Evolutionary conservation across 2,797 vertebrate genomes (phyloP), one percentile per base, ranked within the genome.

Genomic region (Phrynocephalus guinanensis): DNA sequence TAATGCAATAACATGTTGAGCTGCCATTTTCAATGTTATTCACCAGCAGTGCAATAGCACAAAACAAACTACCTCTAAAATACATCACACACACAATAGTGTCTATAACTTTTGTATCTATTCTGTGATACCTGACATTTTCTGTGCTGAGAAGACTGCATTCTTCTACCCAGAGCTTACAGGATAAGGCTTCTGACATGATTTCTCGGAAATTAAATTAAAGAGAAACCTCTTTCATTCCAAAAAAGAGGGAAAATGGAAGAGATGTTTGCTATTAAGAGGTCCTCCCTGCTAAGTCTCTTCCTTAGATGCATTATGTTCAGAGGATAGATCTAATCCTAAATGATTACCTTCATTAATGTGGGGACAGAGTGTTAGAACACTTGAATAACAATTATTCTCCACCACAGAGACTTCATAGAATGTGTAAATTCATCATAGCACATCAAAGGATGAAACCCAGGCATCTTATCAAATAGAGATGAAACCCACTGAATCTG

Each of bases 271-370:
- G 68, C 6, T 24, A 44, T 70, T 79, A 38, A 80, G 80, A 85
- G 71, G 24, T 75, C 71, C 30, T 81, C n/a, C 60, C 38, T 68
- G 79, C 28, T 76, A 66, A n/a, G 60, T 30, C 22, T 82, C 22
- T 77, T 76, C 38, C 20, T 75, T 38, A 8, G n/a, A 76, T 67
- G 56, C 26, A 33, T 82, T 84, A 71, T 7, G 15, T 73, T 88
- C 84, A 86, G 68, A 71, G 44, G 24, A 68, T 28, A 79, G 67
- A 56, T 48, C 33, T 90, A 63, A 82, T 82, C 78, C 75, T 68
- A 90, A 89, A 73, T 80, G 71, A 84, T 87, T 84, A 67, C n/a
- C n/a, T 87, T 89, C 77, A 60, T 72, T 84, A 66, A 76, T 60
- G 68, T 44, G 38, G 38, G 38, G 38, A 44, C 38, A 44, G 38